Base-by-base conservation (phyloP, 2,113 vertebrate genomes). In the Penelope pileata region DNA sequence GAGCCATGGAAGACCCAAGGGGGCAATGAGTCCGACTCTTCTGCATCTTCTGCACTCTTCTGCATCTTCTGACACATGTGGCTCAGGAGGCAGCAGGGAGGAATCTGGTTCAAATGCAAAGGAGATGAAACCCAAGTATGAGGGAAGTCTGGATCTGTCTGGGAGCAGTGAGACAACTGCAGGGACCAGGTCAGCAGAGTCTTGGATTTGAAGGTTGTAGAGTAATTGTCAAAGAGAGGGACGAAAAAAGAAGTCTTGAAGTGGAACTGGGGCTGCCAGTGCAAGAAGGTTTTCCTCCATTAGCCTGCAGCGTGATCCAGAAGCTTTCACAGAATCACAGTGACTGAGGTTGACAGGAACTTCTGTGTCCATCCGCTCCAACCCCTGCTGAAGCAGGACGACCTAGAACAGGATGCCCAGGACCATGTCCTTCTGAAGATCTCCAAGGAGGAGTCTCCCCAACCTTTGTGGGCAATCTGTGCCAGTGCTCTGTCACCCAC, bases 31-130 rank as follows among this genome's bases (percentile, higher is more conserved):
- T 16, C 54, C n/a, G 23, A 16, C 24, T 62, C 63, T 80, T 59
- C 56, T 2, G 1, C 16, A 9, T 67, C 72, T 63, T 59, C 73
- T 50, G 51, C 0, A 0, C 59, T n/a, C n/a, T n/a, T n/a, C n/a
- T n/a, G n/a, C n/a, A n/a, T n/a, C n/a, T n/a, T 63, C 27, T 1
- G 40, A 62, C 38, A 43, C 22, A 60, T 48, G 3, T 13, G 47
- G 34, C 47, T 29, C 47, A 4, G 48, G 36, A 68, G 36, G 22
- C 9, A 12, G 18, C 11, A 27, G 27, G 75, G 72, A 79, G 21
- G 30, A 36, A 40, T 13, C 27, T 19, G 23, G 21, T 79, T 85
- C 19, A 83, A 17, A 45, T 34, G 2, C 12, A 38, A 50, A 60
- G 10, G 32, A 79, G 27, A 56, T 43, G 34, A 69, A 86, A 1